Base-by-base conservation (phyloP, 1,140 invertebrate species). In the Magallana gigas region DNA sequence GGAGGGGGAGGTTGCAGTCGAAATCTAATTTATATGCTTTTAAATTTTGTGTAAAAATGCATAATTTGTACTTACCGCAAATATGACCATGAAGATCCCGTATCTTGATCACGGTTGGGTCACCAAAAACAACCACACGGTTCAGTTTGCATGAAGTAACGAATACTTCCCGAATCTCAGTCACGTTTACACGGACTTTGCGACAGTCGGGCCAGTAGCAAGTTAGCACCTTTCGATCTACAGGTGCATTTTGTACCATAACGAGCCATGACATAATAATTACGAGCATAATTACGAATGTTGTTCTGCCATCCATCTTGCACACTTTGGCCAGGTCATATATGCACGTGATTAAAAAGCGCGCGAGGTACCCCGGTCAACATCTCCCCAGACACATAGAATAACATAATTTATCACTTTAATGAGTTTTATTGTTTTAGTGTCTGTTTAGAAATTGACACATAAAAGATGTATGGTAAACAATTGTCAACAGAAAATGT, bases 11-110 rank as follows among this genome's bases (percentile, higher is more conserved):
- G 60, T 12, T 62, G 60, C 12, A 62, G 14, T 62, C 60, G 60
- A 62, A 62, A 62, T 62, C 60, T 62, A 62, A 62, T 62, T 62
- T 62, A 62, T 14, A 62, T 62, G 60, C 60, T 12, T 62, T 62
- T 62, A 1, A 62, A 36, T 16, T 62, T 62, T 62, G n/a, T 62
- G 60, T 62, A 62, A 62, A 62, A 62, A 62, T 62, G 60, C 12
- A 62, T 62, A 62, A 62, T 62, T 62, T 62, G 16, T 62, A 80
- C 76, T 80, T 80, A 80, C 23, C 76, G 14, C 76, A 80, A 36
- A 80, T 80, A 36, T 9, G 29, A 36, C 29, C 8, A 80, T 14
- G 23, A 36, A 36, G 76, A 56, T 80, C 76, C 18, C 76, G n/a
- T 0, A 80, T 80, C 29, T 29, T 80, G 1, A 80, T 56, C 76